phyloP scores from a whole-genome alignment of 2,888 invertebrate genomes.

The Petrolisthes manimaculis region DNA sequence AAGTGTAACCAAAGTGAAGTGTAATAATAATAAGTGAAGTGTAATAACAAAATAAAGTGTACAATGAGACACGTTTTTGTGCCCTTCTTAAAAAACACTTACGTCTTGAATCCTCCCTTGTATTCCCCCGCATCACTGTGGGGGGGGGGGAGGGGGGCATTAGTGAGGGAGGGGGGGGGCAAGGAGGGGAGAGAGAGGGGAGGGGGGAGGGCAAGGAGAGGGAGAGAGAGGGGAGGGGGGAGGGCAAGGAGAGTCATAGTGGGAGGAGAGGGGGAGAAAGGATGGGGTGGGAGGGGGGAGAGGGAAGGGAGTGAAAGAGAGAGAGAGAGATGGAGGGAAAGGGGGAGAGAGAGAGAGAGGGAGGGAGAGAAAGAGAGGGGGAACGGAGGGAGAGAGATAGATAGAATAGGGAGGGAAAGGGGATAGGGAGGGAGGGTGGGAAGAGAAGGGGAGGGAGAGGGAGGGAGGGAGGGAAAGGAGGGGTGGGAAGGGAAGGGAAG shows the following conservation, averaged over 20 bases:
- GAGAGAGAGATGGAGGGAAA: not conserved
- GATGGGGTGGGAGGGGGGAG: not conserved
- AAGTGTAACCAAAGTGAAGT: too few species aligned
- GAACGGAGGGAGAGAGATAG: not conserved
- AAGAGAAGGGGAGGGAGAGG: not conserved
- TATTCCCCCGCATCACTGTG: slow-evolving; percentile 33
- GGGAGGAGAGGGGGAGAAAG: too few species aligned
- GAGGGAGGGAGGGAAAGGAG: not conserved
- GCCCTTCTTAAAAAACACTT: too few species aligned
- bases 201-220: not conserved
- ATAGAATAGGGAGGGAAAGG: not conserved
- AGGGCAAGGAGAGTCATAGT: not conserved
- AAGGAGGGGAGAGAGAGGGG: not conserved
- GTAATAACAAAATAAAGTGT: too few species aligned
- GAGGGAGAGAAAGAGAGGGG: not conserved
- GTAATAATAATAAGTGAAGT: too few species aligned
- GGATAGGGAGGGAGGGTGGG: not conserved
- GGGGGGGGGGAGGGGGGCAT: not conserved
- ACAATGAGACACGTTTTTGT: too few species aligned
- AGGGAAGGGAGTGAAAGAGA: not conserved
- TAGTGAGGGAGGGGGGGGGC: not conserved
- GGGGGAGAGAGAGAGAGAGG: not conserved
- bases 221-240: not conserved
- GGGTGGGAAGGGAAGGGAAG: not conserved
- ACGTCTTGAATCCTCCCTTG: slow-evolving; percentile 57